Evolutionary conservation across 2,113 vertebrate genomes (phyloP).

Genomic region (Tupaia chinensis): DNA sequence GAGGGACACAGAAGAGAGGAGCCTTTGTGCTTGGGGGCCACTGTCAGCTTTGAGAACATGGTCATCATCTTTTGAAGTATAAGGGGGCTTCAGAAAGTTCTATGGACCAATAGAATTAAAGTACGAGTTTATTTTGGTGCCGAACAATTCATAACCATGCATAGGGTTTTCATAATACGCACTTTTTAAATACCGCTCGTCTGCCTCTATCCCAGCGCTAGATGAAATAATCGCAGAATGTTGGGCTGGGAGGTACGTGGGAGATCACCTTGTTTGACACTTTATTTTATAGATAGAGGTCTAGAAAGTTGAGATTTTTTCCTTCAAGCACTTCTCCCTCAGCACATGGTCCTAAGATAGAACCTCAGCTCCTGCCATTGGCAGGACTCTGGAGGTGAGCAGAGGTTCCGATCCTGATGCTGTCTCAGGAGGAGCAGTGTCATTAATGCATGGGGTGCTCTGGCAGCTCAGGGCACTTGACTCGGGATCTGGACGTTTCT

Average conservation of each 20-base stretch:
- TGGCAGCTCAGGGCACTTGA: neutral
- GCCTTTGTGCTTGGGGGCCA: neutral
- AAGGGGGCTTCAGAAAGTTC: too few relatives aligned
- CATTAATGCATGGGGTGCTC: neutral
- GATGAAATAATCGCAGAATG: neutral
- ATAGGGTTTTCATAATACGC: too few relatives aligned
- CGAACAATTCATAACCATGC: too few relatives aligned
- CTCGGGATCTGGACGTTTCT: neutral
- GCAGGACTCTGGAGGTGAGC: neutral
- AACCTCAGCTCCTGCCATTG: neutral
- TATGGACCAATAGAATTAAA: too few relatives aligned
- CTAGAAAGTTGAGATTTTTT: neutral
- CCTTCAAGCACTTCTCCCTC: neutral
- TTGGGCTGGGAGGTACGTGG: neutral
- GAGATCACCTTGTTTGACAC: neutral
- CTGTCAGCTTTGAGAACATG: neutral
- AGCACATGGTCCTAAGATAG: neutral
- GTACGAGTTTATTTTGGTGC: too few relatives aligned
- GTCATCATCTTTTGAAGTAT: neutral
- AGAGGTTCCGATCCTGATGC: neutral
- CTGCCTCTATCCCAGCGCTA: neutral
- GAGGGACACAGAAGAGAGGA: neutral
- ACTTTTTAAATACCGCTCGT: too few relatives aligned
- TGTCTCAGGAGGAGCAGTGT: neutral
- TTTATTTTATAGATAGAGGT: neutral